These are phyloP conservation scores for Hyaena hyaena DNA, from an alignment of 2,113 vertebrate species.

Conservation along the genomic window DNA sequence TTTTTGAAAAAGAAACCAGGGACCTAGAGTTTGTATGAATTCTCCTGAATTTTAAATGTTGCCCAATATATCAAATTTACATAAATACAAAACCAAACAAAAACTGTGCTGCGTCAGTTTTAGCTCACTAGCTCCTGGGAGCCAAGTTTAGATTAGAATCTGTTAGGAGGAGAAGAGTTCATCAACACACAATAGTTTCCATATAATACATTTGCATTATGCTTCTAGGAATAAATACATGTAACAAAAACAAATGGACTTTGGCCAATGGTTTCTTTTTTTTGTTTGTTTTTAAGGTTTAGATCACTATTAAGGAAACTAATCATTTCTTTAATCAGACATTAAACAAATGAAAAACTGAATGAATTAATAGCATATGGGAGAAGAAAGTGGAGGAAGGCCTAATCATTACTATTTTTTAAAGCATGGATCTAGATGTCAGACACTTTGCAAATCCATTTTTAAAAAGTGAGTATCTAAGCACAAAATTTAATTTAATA, in stretches of 20 bases:
- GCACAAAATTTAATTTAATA: slow-evolving; percentile 4
- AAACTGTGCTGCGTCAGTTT: background rate
- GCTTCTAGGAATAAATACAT: background rate
- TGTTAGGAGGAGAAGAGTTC: background rate
- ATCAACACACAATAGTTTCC: background rate
- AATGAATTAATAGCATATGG: background rate
- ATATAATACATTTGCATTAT: background rate
- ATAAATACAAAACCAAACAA: background rate
- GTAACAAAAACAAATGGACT: background rate
- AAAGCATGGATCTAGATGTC: background rate
- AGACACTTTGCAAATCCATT: background rate
- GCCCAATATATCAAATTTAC: background rate
- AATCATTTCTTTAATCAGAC: background rate
- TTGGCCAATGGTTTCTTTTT: background rate
- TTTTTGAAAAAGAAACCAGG: background rate
- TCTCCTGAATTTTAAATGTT: background rate
- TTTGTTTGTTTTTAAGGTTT: background rate
- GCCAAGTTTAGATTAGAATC: background rate
- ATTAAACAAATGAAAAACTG: background rate
- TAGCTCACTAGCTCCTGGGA: background rate
- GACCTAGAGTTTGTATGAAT: background rate
- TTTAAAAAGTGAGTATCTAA: background rate
- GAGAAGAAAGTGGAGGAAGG: background rate
- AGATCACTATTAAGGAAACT: background rate
- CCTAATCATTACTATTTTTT: background rate